These are phyloP conservation scores for Rafetus swinhoei DNA, from an alignment of 2,113 vertebrate species.

Conservation along the genomic window DNA sequence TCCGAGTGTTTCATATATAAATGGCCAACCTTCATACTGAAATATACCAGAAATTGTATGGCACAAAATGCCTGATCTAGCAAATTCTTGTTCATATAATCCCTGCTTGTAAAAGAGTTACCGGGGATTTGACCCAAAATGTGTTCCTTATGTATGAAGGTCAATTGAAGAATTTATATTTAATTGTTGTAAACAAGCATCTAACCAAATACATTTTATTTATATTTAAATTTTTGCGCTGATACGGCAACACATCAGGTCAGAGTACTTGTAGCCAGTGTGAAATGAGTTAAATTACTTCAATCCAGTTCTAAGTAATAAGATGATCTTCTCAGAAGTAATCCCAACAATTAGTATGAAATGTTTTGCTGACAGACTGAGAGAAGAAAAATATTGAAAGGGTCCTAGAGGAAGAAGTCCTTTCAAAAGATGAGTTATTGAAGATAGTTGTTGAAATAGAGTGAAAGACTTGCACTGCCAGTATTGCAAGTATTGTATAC, in stretches of 20 bases:
- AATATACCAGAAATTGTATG: not conserved
- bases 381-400: not conserved
- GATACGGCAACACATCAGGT: rapidly evolving
- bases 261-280: rapidly evolving
- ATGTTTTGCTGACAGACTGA: not conserved
- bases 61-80: not conserved
- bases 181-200: not conserved
- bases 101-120: not conserved
- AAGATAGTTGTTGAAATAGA: not conserved
- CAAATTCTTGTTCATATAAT: not conserved
- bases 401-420: not conserved
- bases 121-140: not conserved
- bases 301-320: not conserved
- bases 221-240: not conserved
- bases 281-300: not conserved
- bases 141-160: not conserved
- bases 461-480: not conserved
- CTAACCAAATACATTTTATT: not conserved
- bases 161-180: not conserved
- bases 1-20: not conserved
- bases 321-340: not conserved
- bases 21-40: rapidly evolving
- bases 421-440: not conserved
- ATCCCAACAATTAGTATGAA: not conserved
- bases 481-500: not conserved